Evolutionary conservation across 2,113 vertebrate genomes (phyloP), one percentile per base, ranked within the genome.

Genomic region (Microcebus griseorufus): DNA sequence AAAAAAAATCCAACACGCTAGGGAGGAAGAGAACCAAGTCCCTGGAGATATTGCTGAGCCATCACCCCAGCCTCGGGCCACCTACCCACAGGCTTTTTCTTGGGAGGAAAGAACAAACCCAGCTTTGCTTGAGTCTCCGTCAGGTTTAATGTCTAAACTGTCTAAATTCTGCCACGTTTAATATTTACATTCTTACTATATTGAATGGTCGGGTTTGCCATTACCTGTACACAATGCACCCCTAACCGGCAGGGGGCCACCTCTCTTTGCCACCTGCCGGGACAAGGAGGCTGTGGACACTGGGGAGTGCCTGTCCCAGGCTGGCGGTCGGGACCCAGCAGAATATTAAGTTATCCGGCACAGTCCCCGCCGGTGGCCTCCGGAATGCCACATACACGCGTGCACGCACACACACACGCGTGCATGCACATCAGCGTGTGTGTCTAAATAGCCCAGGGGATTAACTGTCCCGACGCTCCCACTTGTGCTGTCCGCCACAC

Each of bases 331-430:
- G 37, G 34, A 60, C 6, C 53, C 53, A 53, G 34, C 25, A 17
- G 42, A 60, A 60, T 0, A 0, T 25, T n/a, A 34, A 17, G 18
- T 34, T 16, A 39, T 25, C n/a, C 0, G 4, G 37, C 16, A 34
- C 0, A 0, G 5, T n/a, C 55, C 48, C 23, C 2, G 0, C 29
- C 0, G 1, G 17, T 2, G 7, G 89, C 67, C 79, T 25, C 48
- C 9, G 32, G 55, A 29, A 42, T 12, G 10, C n/a, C 25, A 14
- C 75, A 8, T 4, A 23, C 1, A 16, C 0, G 0, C 14, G 6
- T 1, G 23, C 1, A 16, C 0, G 0, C 14, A 4, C 1, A 8
- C 14, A 20, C 55, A 37, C 37, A 3, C 13, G n/a, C 2, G 1
- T 17, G n/a, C 22, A 14, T 1, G 1, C 45, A 65, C 69, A 51